Conservation (phyloP, 92 coral and sea anemone species). For the Zoanthus sansibaricus region DNA sequence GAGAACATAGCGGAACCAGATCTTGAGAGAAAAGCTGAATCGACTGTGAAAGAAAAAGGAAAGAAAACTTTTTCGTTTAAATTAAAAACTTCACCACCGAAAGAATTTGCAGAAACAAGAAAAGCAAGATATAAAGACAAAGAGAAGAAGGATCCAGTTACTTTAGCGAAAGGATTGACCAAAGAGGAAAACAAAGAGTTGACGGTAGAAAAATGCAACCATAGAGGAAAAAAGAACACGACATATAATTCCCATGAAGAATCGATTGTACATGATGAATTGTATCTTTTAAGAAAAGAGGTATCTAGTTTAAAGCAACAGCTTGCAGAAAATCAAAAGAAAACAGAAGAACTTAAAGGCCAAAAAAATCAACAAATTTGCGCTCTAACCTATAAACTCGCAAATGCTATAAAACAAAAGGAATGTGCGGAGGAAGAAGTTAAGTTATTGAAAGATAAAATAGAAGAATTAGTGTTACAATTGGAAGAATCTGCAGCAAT, state of each 20-base stretch:
- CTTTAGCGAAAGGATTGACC: not conserved
- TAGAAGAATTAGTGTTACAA: slow-evolving; percentile 18
- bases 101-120: not conserved
- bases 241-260: not conserved
- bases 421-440: slow-evolving; percentile 65
- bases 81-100: slow-evolving; percentile 6
- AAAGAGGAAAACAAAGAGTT: not conserved
- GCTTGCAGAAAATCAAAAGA: slow-evolving; percentile 64
- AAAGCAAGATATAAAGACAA: slow-evolving; percentile 19
- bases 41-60: slow-evolving; percentile 19
- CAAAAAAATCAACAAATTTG: slow-evolving; percentile 77
- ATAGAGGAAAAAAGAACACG: slow-evolving; percentile 12
- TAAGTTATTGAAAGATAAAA: slow-evolving; percentile 41
- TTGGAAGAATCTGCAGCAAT: not conserved
- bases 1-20: slow-evolving; percentile 16
- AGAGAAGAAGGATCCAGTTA: not conserved
- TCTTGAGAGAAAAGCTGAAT: not conserved
- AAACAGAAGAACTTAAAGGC: slow-evolving; percentile 67
- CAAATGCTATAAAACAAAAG: slow-evolving; percentile 77
- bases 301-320: slow-evolving; percentile 59
- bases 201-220: slow-evolving; percentile 18
- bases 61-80: not conserved
- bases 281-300: slow-evolving; percentile 57
- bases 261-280: slow-evolving; percentile 12
- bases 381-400: slow-evolving; percentile 78